Evolutionary conservation across 2,888 invertebrate species (phyloP).

Genomic region (Aporophyla lueneburgensis): DNA sequence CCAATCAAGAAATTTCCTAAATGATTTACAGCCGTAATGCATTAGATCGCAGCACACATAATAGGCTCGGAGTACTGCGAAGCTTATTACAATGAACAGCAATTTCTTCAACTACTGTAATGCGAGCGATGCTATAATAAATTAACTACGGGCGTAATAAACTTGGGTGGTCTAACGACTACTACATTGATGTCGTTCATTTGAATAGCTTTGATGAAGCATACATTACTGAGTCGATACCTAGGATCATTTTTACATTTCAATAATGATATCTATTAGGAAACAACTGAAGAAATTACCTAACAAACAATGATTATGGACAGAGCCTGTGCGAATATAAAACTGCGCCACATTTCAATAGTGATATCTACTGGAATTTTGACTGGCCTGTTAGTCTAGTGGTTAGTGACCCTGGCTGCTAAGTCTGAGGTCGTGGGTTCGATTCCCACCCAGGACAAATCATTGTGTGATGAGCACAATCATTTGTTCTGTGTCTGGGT

Average conservation of each 20-base stretch:
- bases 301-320: neutral
- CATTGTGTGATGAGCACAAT: no score
- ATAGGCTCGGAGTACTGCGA: constrained; percentile 24
- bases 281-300: neutral
- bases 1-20: constrained; percentile 51
- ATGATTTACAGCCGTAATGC: constrained; percentile 47
- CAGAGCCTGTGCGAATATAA: no score
- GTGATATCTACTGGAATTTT: no score
- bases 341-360: no score
- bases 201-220: constrained; percentile 16
- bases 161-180: constrained; percentile 59
- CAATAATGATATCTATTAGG: neutral
- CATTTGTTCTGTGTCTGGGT: no score
- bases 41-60: constrained; percentile 42
- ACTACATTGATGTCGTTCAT: constrained; percentile 16
- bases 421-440: no score
- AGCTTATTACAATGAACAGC: constrained; percentile 57
- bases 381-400: no score
- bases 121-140: constrained; percentile 52
- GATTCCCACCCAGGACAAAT: no score
- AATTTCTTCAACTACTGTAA: constrained; percentile 63
- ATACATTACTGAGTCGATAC: neutral
- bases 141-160: constrained; percentile 43
- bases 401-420: no score
- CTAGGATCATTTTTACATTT: neutral